Evolutionary conservation across 2,888 invertebrate species (phyloP), one percentile per base, ranked within the genome.

Genomic region (Camptogramma bilineatum): DNA sequence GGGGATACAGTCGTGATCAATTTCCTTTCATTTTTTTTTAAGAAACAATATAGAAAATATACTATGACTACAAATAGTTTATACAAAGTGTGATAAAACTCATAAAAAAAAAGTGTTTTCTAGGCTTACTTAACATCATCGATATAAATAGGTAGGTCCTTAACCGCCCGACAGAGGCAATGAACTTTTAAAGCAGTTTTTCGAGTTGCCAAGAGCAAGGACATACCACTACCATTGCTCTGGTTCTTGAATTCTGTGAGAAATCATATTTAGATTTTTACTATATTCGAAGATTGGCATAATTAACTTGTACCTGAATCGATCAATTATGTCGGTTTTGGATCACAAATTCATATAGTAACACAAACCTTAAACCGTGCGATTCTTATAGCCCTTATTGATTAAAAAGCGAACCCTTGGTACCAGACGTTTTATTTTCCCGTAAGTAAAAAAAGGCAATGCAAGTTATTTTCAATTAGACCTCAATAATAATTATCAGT

Each of bases 171-270:
- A 18, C 8, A n/a, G n/a, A 56, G 75, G 82, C 52, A 59, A 59
- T 16, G 52, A 52, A 52, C 59, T 58, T 18, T 18, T n/a, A 24
- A 51, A 46, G 31, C 39, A 7, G 47, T 58, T 31, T 51, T 31
- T 39, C 13, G 8, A 58, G 87, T 52, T 88, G 87, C 85, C 86
- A 87, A 65, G 80, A 16, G 77, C 85, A 50, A 80, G 75, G 53
- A 19, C 59, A 46, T 16, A 10, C 24, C 46, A 17, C 52, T 59
- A 59, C 72, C 81, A 52, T 19, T 19, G 44, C 13, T 2, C 34
- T 13, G 34, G 34, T 39, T 39, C 13, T 39, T 10, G 10, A 34
- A 34, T 34, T 34, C 10, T 39, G 34, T 39, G 34, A 39, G 34
- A 28, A 5, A 13, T 10, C 34, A 39, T 13, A 39, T 1, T 8